A percentile compares a stretch with the other conserved stretches of the same genome.
Evolutionary conservation across 1,140 invertebrate genomes (phyloP).

Genomic region (Idris sp.): DNA sequence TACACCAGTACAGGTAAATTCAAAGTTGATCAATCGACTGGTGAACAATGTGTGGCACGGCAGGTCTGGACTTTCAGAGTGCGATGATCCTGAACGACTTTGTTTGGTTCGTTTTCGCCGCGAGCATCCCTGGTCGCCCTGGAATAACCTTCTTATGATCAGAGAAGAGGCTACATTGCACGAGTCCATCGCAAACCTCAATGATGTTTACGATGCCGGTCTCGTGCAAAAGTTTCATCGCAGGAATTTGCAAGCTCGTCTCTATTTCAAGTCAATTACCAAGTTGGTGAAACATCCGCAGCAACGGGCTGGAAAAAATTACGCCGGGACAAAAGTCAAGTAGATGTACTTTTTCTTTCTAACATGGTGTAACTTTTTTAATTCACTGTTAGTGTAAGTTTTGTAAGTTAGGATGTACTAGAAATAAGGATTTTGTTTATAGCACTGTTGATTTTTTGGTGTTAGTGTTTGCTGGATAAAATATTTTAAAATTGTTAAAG

Average conservation of each 20-base stretch:
- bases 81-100: conserved; percentile 80
- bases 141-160: conserved; percentile 84
- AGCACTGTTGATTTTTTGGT: too few relatives aligned
- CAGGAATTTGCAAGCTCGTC: conserved; percentile 73
- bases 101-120: conserved; percentile 80
- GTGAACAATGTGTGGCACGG: conserved; percentile 84
- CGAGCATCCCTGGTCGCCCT: conserved; percentile 82
- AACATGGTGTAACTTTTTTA: background rate
- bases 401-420: too few relatives aligned
- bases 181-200: conserved; percentile 48
- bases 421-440: too few relatives aligned
- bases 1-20: too few relatives aligned
- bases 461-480: too few relatives aligned
- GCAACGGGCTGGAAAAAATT: conserved; percentile 38
- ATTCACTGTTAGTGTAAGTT: too few relatives aligned
- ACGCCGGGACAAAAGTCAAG: conserved; percentile 27
- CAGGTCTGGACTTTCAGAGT: conserved; percentile 83
- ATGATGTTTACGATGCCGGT: conserved; percentile 67
- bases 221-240: conserved; percentile 69
- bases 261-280: conserved; percentile 69
- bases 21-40: conserved; percentile 81
- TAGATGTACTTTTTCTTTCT: conserved; percentile 19
- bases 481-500: too few relatives aligned
- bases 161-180: conserved; percentile 82
- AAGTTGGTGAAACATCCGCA: conserved; percentile 60